Conservation (phyloP, 1,140 invertebrate species). For the Lasioglossum albipes region DNA sequence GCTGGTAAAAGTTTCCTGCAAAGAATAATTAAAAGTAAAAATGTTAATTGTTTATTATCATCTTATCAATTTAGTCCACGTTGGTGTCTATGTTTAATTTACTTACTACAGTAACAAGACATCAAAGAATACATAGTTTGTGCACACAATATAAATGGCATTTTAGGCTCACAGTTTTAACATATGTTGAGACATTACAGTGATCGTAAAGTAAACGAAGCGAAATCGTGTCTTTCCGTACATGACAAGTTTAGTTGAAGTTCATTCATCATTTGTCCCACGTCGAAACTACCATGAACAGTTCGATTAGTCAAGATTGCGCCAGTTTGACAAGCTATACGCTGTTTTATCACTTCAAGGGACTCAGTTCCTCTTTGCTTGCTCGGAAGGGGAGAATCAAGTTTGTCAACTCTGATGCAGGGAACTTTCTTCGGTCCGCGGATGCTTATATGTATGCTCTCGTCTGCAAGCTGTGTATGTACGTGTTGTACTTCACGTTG, state of each 20-base stretch:
- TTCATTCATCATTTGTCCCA: constrained; percentile 2
- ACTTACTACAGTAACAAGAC: too few species aligned
- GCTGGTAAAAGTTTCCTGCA: too few species aligned
- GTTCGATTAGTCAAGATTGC: constrained; percentile 54
- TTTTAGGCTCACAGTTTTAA: too few species aligned
- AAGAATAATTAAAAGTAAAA: too few species aligned
- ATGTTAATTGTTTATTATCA: too few species aligned
- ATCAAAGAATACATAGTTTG: too few species aligned
- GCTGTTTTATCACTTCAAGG: background rate
- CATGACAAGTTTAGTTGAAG: background rate
- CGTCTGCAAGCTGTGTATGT: constrained; percentile 51
- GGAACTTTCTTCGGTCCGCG: constrained; percentile 56
- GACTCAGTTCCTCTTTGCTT: background rate
- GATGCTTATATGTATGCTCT: constrained; percentile 47
- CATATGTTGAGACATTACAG: too few species aligned
- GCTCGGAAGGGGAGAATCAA: constrained; percentile 60
- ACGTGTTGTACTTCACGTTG: constrained; percentile 16
- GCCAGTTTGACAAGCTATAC: constrained; percentile 16
- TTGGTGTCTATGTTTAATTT: too few species aligned
- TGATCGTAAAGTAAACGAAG: too few species aligned
- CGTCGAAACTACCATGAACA: constrained; percentile 8
- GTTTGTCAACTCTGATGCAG: constrained; percentile 75
- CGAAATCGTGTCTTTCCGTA: background rate
- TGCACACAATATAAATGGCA: too few species aligned
- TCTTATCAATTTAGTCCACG: too few species aligned